These are phyloP conservation scores for Ernsta delagoae DNA, from an alignment of 2,888 invertebrate genomes.

Conservation along the genomic window DNA sequence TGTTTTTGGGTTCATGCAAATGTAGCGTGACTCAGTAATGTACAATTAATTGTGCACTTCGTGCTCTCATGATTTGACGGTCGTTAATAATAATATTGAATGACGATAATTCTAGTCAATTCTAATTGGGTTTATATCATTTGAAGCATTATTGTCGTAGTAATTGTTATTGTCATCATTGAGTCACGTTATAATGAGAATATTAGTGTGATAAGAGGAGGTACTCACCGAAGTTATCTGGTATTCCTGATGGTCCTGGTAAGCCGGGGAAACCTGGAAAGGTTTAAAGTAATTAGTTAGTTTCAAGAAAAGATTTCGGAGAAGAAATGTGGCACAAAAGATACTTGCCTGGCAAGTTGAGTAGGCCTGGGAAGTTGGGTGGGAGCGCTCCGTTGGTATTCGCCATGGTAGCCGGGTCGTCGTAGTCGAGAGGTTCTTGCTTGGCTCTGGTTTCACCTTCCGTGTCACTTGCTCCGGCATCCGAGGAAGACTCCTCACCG, in stretches of 20 bases:
- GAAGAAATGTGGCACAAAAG: neutral
- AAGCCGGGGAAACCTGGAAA: slow-evolving; percentile 88
- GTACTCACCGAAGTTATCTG: slow-evolving; percentile 93
- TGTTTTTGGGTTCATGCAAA: slow-evolving; percentile 64
- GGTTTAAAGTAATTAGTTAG: slow-evolving; percentile 17
- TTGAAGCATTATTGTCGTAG: slow-evolving; percentile 46
- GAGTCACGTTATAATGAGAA: slow-evolving; percentile 57
- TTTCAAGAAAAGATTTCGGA: neutral
- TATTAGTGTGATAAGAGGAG: slow-evolving; percentile 50
- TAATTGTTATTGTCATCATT: slow-evolving; percentile 48
- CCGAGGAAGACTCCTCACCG: slow-evolving; percentile 94
- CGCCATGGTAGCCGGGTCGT: slow-evolving; percentile 87
- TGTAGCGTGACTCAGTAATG: slow-evolving; percentile 72
- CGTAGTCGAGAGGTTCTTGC: slow-evolving; percentile 90
- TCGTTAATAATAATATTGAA: slow-evolving; percentile 57
- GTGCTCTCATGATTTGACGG: slow-evolving; percentile 43
- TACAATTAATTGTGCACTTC: slow-evolving; percentile 65
- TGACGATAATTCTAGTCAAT: slow-evolving; percentile 53
- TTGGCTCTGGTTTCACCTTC: slow-evolving; percentile 87
- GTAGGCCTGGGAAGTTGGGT: slow-evolving; percentile 91
- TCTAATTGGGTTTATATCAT: slow-evolving; percentile 55
- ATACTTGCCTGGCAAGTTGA: slow-evolving; percentile 89
- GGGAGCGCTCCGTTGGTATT: slow-evolving; percentile 87
- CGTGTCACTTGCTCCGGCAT: slow-evolving; percentile 90
- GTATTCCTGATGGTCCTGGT: slow-evolving; percentile 94